Evolutionary conservation across 1,140 invertebrate genomes (phyloP).

Genomic region (Pachyrhynchus sulphureomaculatus): DNA sequence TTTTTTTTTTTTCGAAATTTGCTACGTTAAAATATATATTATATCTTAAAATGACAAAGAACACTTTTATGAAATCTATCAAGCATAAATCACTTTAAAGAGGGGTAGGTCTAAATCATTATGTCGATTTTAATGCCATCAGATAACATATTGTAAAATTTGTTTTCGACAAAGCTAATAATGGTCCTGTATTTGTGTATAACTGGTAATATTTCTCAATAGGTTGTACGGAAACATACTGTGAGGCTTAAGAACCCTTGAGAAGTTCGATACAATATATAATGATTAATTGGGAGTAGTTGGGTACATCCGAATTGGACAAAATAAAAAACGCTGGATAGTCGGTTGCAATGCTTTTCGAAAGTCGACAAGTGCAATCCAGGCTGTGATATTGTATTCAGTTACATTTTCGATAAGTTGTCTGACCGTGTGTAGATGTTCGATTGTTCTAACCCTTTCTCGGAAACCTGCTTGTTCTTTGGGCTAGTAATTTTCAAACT

Average conservation of each 20-base stretch:
- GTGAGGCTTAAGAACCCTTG: slow-evolving; percentile 7
- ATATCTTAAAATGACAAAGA: background rate
- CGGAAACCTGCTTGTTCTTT: no score
- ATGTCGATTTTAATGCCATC: slow-evolving; percentile 1
- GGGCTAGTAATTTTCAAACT: no score
- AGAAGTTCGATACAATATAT: background rate
- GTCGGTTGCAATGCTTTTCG: no score
- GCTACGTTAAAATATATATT: background rate
- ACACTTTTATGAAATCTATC: no score
- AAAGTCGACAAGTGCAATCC: no score
- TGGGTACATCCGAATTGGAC: no score
- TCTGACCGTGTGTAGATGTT: no score
- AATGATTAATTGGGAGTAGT: background rate
- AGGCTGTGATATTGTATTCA: no score
- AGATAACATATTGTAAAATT: background rate
- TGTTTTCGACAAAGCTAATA: background rate
- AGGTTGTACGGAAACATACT: background rate
- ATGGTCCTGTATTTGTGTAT: slow-evolving; percentile 5
- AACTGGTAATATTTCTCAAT: slow-evolving; percentile 9
- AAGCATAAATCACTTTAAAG: background rate
- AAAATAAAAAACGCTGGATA: no score
- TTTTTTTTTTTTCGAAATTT: no score
- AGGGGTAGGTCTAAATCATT: background rate
- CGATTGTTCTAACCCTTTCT: no score
- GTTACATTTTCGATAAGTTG: no score